These are phyloP conservation scores for Beris morrisii DNA, from an alignment of 2,888 invertebrate species.

Conservation along the genomic window DNA sequence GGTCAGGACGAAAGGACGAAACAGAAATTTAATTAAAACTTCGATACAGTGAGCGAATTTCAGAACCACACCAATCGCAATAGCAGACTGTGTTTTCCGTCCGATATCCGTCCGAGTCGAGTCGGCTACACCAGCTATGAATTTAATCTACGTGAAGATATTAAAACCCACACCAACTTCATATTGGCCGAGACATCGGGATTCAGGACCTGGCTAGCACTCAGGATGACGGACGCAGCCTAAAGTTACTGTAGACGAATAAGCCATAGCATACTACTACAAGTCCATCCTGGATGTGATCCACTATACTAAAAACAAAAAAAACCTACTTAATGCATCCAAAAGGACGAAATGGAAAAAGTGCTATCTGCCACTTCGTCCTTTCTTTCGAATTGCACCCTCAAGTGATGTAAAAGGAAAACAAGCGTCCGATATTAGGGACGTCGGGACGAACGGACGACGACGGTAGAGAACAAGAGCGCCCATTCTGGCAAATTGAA, in stretches of 20 bases:
- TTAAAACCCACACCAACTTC: conserved; percentile 7
- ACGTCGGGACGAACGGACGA: background rate
- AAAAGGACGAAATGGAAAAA: background rate
- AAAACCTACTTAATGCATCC: too few relatives aligned
- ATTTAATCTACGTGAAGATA: conserved; percentile 25
- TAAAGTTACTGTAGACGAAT: too few relatives aligned
- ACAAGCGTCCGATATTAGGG: background rate
- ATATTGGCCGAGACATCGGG: too few relatives aligned
- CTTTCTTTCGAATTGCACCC: background rate
- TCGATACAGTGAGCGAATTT: conserved; percentile 20
- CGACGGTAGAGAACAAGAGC: conserved; percentile 10
- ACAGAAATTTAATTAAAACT: conserved; percentile 30
- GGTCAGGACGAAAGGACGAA: conserved; percentile 13
- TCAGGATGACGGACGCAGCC: too few relatives aligned
- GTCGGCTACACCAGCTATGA: conserved; percentile 1
- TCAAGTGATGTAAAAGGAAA: background rate
- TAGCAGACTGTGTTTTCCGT: background rate
- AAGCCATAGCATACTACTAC: too few relatives aligned
- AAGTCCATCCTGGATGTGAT: too few relatives aligned
- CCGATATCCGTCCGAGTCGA: background rate
- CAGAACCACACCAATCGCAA: conserved; percentile 3
- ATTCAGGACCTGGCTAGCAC: too few relatives aligned
- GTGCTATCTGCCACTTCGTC: background rate
- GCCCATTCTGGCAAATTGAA: conserved; percentile 19
- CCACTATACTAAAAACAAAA: too few relatives aligned